A percentile compares a stretch with the other conserved stretches of the same genome.
These are phyloP conservation scores for Exocentrus adspersus DNA, from an alignment of 2,888 invertebrate genomes.

Conservation along the genomic window DNA sequence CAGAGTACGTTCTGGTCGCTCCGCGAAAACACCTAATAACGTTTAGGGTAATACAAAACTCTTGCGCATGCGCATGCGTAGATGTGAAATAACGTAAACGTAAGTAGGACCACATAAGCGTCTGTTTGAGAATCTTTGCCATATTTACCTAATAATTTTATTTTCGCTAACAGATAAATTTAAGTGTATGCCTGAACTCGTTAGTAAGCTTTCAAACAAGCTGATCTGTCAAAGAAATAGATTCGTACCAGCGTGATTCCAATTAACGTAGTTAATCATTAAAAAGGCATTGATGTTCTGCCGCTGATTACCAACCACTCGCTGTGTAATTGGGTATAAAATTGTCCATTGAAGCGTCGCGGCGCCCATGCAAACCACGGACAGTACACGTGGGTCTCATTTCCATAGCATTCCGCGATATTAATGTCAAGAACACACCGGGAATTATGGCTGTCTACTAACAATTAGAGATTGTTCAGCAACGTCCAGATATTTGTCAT, in stretches of 20 bases:
- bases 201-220: background rate
- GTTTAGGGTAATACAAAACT: too few species aligned
- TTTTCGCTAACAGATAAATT: too few species aligned
- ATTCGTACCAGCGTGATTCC: slow-evolving; percentile 11
- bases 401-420: slow-evolving; percentile 27
- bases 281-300: slow-evolving; percentile 42
- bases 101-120: too few species aligned
- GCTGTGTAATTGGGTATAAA: slow-evolving; percentile 42
- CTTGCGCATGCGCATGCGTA: too few species aligned
- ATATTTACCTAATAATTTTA: too few species aligned
- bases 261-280: slow-evolving; percentile 38
- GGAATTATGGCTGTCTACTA: slow-evolving; percentile 28
- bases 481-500: slow-evolving; percentile 23
- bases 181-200: too few species aligned
- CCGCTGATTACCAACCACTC: slow-evolving; percentile 43
- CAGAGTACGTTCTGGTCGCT: too few species aligned
- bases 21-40: too few species aligned
- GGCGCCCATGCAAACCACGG: slow-evolving; percentile 15
- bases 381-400: slow-evolving; percentile 21
- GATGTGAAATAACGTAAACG: too few species aligned
- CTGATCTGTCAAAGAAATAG: slow-evolving; percentile 17
- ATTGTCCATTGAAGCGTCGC: slow-evolving; percentile 39
- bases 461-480: slow-evolving; percentile 29
- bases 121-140: too few species aligned
- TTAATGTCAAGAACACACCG: slow-evolving; percentile 32